phyloP scores from a whole-genome alignment of 2,888 invertebrate genomes.

The Macaria liturata region DNA sequence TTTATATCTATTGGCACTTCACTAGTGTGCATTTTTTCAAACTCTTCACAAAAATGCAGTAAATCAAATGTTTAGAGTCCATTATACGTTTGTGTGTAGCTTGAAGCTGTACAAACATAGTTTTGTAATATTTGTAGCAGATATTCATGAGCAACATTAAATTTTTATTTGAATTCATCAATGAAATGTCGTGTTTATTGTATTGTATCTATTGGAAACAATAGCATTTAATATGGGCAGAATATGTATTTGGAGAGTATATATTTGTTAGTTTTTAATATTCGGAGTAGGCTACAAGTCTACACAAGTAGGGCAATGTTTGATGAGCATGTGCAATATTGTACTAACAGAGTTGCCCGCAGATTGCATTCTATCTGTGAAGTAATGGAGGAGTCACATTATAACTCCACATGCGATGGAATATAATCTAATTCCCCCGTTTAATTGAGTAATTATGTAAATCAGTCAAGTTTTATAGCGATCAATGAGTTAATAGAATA shows the following conservation, averaged over 20 bases:
- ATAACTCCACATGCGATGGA: background rate
- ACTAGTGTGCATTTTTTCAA: constrained; percentile 8
- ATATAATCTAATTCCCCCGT: constrained; percentile 1
- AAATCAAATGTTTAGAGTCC: constrained; percentile 55
- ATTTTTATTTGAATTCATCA: constrained; percentile 13
- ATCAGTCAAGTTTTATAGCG: constrained; percentile 41
- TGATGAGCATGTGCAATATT: constrained; percentile 49
- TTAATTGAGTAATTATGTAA: background rate
- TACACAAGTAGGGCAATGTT: constrained; percentile 32
- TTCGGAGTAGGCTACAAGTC: constrained; percentile 47
- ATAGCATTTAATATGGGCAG: constrained; percentile 71
- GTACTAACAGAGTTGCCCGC: constrained; percentile 58
- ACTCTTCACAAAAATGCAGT: constrained; percentile 43
- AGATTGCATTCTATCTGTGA: constrained; percentile 53
- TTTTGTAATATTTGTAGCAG: constrained; percentile 46
- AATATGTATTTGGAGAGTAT: constrained; percentile 49
- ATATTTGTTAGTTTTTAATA: constrained; percentile 32
- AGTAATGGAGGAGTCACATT: constrained; percentile 28
- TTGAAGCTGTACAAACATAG: constrained; percentile 30
- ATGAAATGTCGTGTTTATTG: constrained; percentile 31
- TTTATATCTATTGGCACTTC: constrained; percentile 23
- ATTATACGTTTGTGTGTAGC: constrained; percentile 44
- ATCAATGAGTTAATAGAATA: constrained; percentile 56
- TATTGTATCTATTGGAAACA: constrained; percentile 25
- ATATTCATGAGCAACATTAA: constrained; percentile 35